phyloP scores from a whole-genome alignment of 2,113 vertebrate genomes.

The Apus apus region DNA sequence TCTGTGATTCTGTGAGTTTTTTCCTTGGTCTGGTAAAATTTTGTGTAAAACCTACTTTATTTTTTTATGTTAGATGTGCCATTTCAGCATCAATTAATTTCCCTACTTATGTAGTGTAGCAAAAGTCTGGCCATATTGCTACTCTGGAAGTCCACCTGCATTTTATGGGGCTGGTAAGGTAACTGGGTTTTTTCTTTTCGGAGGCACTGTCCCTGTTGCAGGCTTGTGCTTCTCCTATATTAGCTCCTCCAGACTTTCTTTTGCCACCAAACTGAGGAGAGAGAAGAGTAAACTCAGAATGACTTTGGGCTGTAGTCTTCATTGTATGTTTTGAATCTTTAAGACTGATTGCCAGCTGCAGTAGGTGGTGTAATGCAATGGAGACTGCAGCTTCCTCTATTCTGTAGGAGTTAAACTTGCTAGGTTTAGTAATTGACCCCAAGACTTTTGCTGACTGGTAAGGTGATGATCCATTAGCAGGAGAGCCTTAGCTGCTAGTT shows the following conservation, averaged over 20 bases:
- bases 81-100: neutral
- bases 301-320: neutral
- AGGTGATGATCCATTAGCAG: neutral
- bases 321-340: neutral
- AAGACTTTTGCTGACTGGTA: neutral
- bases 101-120: neutral
- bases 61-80: neutral
- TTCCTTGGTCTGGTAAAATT: neutral
- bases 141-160: neutral
- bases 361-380: accelerated
- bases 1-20: neutral
- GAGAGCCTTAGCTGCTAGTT: neutral
- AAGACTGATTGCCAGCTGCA: neutral
- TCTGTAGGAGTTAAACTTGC: neutral
- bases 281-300: neutral
- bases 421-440: neutral
- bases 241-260: neutral
- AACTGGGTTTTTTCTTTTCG: neutral
- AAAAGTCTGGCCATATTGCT: neutral
- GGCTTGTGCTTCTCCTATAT: neutral
- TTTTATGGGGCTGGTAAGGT: neutral
- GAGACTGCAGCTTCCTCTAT: neutral
- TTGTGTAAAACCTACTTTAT: neutral
- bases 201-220: neutral
- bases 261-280: neutral